phyloP scores from a whole-genome alignment of 2,888 invertebrate genomes.

The Automeris io region DNA sequence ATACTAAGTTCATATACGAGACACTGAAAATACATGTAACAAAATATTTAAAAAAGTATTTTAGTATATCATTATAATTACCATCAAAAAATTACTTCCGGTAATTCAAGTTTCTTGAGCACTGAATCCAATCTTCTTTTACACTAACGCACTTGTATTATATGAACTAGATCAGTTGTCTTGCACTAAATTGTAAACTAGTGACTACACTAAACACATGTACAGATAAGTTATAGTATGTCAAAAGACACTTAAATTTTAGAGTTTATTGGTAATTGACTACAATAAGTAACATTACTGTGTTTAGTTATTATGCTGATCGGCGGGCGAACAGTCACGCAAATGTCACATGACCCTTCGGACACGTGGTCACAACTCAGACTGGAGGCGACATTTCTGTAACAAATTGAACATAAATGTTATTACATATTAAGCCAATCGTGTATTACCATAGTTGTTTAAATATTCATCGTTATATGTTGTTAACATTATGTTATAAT shows the following conservation, averaged over 20 bases:
- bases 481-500: too few species aligned
- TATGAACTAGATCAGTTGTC: not conserved
- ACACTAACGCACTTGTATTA: constrained; percentile 4
- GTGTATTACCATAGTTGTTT: too few species aligned
- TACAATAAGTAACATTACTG: constrained; percentile 31
- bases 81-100: not conserved
- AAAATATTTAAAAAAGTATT: too few species aligned
- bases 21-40: too few species aligned
- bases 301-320: constrained; percentile 25
- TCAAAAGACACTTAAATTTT: constrained; percentile 17
- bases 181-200: constrained; percentile 5
- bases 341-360: constrained; percentile 43
- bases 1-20: too few species aligned
- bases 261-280: constrained; percentile 28
- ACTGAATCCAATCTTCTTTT: constrained; percentile 4
- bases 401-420: constrained; percentile 30
- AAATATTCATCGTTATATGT: too few species aligned
- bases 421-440: constrained; percentile 10
- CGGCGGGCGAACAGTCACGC: constrained; percentile 35
- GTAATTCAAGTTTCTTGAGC: not conserved
- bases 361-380: constrained; percentile 27
- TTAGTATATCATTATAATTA: not conserved
- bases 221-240: constrained; percentile 6
- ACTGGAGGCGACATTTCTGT: constrained; percentile 24
- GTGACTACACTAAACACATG: constrained; percentile 7